These are phyloP conservation scores for Sciaenops ocellatus DNA, from an alignment of 2,797 vertebrate species.

Conservation along the genomic window DNA sequence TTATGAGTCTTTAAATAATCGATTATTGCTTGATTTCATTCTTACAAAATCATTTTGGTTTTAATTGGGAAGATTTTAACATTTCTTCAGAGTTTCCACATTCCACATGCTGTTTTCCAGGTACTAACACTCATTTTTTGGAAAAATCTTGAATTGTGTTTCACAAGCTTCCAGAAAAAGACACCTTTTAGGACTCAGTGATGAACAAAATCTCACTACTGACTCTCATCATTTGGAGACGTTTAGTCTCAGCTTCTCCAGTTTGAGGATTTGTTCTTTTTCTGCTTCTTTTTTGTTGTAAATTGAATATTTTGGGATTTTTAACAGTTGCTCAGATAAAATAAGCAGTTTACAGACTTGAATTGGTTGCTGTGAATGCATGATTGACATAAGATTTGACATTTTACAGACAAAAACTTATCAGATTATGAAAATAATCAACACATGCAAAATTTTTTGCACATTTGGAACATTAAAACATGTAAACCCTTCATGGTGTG, in stretches of 20 bases:
- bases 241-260: background rate
- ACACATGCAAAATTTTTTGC: accelerated
- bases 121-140: too few relatives aligned
- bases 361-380: accelerated
- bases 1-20: background rate
- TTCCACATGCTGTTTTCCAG: background rate
- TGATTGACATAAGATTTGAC: background rate
- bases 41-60: background rate
- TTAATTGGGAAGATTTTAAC: background rate
- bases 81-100: too few relatives aligned
- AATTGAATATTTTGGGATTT: background rate
- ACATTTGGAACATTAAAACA: background rate
- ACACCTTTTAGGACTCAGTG: too few relatives aligned
- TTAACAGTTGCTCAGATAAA: too few relatives aligned
- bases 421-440: background rate
- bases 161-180: too few relatives aligned
- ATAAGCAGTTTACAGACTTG: background rate
- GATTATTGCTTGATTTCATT: too few relatives aligned
- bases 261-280: background rate
- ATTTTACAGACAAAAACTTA: background rate
- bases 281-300: background rate
- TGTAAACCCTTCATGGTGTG: background rate
- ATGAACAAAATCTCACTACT: background rate
- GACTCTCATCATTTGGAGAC: background rate
- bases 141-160: background rate